phyloP scores from a whole-genome alignment of 2,113 vertebrate species.

The Coptodon rendalli region DNA sequence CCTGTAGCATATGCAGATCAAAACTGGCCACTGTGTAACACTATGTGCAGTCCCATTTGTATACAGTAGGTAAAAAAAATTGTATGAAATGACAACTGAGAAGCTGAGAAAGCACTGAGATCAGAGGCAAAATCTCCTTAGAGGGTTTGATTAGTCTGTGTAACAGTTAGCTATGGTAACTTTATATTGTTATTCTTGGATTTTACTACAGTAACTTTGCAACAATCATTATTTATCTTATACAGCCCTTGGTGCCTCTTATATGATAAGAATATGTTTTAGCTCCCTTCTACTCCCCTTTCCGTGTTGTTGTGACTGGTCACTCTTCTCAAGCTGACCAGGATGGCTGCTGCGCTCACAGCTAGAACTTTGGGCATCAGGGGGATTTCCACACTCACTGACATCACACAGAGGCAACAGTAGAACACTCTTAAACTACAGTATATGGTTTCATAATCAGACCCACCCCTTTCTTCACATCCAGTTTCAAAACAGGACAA shows the following conservation, averaged over 20 bases:
- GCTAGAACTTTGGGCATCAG: neutral
- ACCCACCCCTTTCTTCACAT: neutral
- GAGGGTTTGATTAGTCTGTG: neutral
- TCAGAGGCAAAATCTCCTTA: neutral
- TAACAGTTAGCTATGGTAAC: neutral
- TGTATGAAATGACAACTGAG: neutral
- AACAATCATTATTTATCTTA: neutral
- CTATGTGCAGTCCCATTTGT: neutral
- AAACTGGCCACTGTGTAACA: neutral
- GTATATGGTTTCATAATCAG: neutral
- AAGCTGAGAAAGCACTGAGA: neutral
- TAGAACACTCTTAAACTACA: neutral
- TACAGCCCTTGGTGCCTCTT: neutral
- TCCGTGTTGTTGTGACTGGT: neutral
- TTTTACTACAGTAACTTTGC: neutral
- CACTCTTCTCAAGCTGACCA: neutral
- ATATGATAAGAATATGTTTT: neutral
- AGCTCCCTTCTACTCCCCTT: neutral
- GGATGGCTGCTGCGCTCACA: neutral
- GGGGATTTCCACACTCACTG: neutral
- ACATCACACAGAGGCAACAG: neutral
- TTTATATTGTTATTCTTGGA: neutral
- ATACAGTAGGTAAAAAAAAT: neutral
- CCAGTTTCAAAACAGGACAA: neutral
- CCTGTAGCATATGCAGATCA: neutral